phyloP scores from a whole-genome alignment of 1,140 invertebrate genomes.

The Hyles euphorbiae region DNA sequence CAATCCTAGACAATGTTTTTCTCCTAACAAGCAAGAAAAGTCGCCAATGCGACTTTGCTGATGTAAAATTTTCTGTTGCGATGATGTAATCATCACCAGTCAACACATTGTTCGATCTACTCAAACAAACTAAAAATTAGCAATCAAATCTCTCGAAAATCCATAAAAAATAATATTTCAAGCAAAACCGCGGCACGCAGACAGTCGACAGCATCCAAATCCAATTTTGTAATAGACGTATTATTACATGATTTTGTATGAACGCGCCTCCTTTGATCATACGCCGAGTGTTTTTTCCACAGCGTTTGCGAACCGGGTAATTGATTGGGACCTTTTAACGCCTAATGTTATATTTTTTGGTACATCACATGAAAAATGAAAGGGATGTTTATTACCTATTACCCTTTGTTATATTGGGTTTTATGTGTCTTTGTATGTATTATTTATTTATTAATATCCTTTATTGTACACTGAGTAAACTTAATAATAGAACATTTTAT shows the following conservation, averaged over 20 bases:
- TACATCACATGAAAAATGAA: not conserved
- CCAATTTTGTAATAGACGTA: constrained; percentile 39
- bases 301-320: constrained; percentile 7
- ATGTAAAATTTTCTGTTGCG: no score
- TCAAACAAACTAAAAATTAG: no score
- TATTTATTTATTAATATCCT: no score
- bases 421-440: not conserved
- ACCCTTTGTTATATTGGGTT: not conserved
- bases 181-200: not conserved
- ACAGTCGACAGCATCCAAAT: constrained; percentile 25
- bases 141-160: not conserved
- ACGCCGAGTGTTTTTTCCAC: constrained; percentile 18
- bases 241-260: constrained; percentile 28
- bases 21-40: no score
- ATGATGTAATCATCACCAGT: no score
- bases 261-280: constrained; percentile 34
- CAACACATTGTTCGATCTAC: no score
- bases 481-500: no score
- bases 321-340: not conserved
- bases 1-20: no score
- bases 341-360: not conserved
- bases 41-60: no score
- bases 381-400: not conserved
- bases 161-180: constrained; percentile 1
- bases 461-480: no score